Base-by-base conservation (phyloP, 2,888 invertebrate genomes). In the Lasioglossum morio region DNA sequence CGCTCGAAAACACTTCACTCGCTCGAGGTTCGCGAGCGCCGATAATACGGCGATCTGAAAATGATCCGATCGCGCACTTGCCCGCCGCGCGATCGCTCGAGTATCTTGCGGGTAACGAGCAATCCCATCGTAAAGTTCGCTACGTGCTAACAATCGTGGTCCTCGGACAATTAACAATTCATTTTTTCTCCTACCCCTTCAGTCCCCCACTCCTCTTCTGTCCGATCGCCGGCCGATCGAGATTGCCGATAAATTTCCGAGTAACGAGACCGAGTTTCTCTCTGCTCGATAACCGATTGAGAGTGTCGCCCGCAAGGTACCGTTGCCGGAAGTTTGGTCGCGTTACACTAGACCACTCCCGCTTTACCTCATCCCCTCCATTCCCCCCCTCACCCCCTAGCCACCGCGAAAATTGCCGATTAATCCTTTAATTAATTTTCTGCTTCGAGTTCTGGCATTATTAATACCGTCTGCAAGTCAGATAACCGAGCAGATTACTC, bases 221-320 rank as follows among this genome's bases (percentile, higher is more conserved):
- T 8, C 7, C 48, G 5, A 23, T 23, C 53, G 53, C n/a, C n/a
- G 69, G 37, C 40, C 43, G 70, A 77, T 74, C 23, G 69, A 48
- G 48, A 48, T 77, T 46, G 34, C 69, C 53, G 66, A 74, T 40
- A 66, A 74, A 77, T 72, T 74, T 7, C 66, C 75, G 37, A n/a
- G 23, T 76, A 76, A 63, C 40, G 72, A 81, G 75, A 46, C 74
- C 63, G 69, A 70, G 60, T 57, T 40, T 63, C 57, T 72, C 75
- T 69, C 30, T 85, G 70, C 74, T 81, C 86, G 79, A 86, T 86
- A 86, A 82, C 72, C 76, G 86, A 86, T 79, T 77, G 79, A 87
- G 72, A 69, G 76, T 66, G 77, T 66, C 70, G 53, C 66, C 77
- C 63, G 60, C 75, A 72, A 74, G 37, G 77, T 69, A 69, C 48